Percentiles rank a stretch among this genome's conserved stretches.
Evolutionary conservation across 2,113 vertebrate species (phyloP).

Genomic region (Neodontobutis hainanensis): DNA sequence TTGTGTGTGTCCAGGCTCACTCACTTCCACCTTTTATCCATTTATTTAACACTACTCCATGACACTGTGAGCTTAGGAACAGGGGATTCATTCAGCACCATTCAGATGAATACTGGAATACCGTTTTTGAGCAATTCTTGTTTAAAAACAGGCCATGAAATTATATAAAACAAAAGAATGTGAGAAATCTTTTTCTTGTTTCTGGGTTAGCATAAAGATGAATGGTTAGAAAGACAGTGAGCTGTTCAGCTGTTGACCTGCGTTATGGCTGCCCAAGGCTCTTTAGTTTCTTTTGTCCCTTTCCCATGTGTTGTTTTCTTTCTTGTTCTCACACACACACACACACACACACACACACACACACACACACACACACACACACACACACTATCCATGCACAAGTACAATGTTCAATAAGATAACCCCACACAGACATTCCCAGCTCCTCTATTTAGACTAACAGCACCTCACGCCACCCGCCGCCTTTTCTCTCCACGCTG

Average conservation of each 20-base stretch:
- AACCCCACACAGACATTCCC: conserved; percentile 10
- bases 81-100: not conserved
- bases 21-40: not conserved
- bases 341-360: conserved; percentile 19
- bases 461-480: conserved; percentile 51
- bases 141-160: not conserved
- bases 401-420: conserved; percentile 29
- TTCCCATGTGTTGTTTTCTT: conserved; percentile 6
- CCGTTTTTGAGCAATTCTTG: not conserved
- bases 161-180: not conserved
- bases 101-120: not conserved
- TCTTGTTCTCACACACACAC: conserved; percentile 9
- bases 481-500: conserved; percentile 25
- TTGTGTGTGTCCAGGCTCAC: not conserved
- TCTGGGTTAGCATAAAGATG: not conserved
- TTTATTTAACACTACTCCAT: not conserved
- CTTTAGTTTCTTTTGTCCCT: conserved; percentile 14
- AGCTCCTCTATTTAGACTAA: conserved; percentile 23
- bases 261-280: conserved; percentile 35
- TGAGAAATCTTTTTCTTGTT: not conserved
- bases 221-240: conserved; percentile 25
- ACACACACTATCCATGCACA: not conserved
- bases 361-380: conserved; percentile 20
- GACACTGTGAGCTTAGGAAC: not conserved
- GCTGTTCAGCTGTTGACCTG: conserved; percentile 30